These are phyloP conservation scores for Accipiter cooperii DNA, from an alignment of 2,113 vertebrate genomes.

Conservation along the genomic window DNA sequence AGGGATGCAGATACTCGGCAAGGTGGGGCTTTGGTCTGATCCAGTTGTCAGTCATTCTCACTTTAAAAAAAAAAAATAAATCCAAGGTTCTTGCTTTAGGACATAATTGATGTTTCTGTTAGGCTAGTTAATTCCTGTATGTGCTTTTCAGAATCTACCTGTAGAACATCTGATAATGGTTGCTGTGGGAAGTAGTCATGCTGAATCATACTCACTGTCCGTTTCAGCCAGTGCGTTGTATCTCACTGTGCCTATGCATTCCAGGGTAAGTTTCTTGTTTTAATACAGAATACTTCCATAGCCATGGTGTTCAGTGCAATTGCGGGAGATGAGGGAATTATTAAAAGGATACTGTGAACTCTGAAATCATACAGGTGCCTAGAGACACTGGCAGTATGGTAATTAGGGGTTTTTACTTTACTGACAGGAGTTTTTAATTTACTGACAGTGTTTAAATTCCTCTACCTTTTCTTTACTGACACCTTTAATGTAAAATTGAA, in stretches of 20 bases:
- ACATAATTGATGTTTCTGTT: not conserved
- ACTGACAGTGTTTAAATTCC: not conserved
- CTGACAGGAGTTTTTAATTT: not conserved
- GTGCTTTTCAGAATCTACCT: not conserved
- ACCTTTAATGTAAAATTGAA: not conserved
- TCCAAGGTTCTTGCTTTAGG: not conserved
- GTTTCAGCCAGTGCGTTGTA: not conserved
- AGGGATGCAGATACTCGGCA: not conserved
- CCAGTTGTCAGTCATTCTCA: not conserved
- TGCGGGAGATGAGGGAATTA: not conserved
- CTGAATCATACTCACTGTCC: not conserved
- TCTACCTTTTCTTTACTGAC: not conserved
- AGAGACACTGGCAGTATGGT: not conserved
- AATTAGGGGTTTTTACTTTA: not conserved
- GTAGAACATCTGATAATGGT: not conserved
- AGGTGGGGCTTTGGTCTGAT: not conserved
- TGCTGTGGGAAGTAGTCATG: not conserved
- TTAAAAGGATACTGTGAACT: not conserved
- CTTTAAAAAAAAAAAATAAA: not conserved
- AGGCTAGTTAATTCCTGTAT: not conserved
- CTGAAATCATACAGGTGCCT: not conserved
- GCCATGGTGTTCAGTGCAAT: not conserved
- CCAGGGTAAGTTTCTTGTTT: not conserved
- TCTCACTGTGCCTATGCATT: not conserved
- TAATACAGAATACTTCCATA: not conserved